Percentiles rank a stretch among this genome's conserved stretches.
Evolutionary conservation across 2,888 invertebrate genomes (phyloP).

Genomic region (Gortyna flavago): DNA sequence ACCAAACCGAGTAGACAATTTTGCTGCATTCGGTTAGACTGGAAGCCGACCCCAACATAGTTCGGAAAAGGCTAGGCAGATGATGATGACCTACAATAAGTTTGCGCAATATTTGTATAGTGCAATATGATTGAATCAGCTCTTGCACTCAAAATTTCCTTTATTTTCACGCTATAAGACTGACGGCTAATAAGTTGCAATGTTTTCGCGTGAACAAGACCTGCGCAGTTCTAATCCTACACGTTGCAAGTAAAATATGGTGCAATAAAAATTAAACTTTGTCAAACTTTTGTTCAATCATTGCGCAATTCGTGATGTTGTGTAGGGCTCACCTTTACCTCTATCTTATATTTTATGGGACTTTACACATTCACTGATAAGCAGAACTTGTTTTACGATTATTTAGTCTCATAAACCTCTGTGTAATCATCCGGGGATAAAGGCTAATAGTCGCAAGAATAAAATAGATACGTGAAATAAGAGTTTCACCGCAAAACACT

Average conservation of each 20-base stretch:
- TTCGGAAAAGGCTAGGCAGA: no score
- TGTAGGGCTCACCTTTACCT: neutral
- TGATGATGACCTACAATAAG: no score
- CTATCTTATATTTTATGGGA: neutral
- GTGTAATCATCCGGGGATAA: neutral
- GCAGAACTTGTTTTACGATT: neutral
- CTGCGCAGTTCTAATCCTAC: neutral
- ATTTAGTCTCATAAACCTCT: constrained; percentile 14
- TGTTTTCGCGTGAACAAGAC: no score
- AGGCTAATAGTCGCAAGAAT: neutral
- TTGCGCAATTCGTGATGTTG: neutral
- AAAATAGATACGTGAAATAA: constrained; percentile 17
- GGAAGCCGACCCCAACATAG: no score
- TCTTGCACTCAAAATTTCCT: no score
- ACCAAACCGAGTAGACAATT: no score
- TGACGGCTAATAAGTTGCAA: no score
- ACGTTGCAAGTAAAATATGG: no score
- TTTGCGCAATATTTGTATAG: no score
- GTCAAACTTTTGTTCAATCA: neutral
- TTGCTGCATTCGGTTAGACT: no score
- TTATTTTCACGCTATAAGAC: neutral
- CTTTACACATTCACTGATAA: constrained; percentile 9
- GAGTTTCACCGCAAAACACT: constrained; percentile 16
- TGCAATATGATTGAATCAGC: no score
- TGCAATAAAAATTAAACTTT: neutral